Evolutionary conservation across 2,113 vertebrate genomes (phyloP), one percentile per base, ranked within the genome.

Genomic region (Australoheros scitulus): DNA sequence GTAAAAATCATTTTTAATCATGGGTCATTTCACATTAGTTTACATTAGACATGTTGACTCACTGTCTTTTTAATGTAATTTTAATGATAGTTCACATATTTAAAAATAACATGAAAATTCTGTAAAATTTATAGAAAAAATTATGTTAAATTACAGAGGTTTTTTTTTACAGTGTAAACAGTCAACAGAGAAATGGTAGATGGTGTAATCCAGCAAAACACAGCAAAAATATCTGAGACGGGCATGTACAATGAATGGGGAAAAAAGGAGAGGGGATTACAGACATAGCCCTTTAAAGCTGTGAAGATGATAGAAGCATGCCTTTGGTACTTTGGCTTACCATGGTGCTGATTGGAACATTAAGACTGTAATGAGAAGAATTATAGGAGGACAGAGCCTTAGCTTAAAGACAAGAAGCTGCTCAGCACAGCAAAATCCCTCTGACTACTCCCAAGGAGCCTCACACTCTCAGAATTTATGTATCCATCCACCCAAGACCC

Each of bases 361-460:
- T 94, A 92, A 79, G 56, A 58, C 77, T 61, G 18, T 86, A 93
- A 90, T 90, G 80, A 89, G 64, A 36, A 85, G 84, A 85, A 84
- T 94, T 89, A 90, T 91, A 60, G 72, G 77, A 81, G 79, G 75
- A 76, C 11, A 13, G 79, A 59, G 87, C 59, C 78, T 32, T 70
- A 82, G 84, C 83, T 92, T 81, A 81, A 81, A 88, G 50, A 68
- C 26, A 61, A 63, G 55, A 80, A 52, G 83, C 55, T 89, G 72
- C 76, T 89, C 84, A 79, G 55, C 59, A 41, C 72, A 82, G 84
- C 78, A 84, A 38, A 87, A 85, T 76, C 15, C 32, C 3, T 70
- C 57, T 47, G 43, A 58, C 32, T 61, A 36, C 63, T 77, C 9
- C 57, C 36, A 14, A 20, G 13, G 50, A 72, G 15, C 36, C 52